These are phyloP conservation scores for Gorsachius magnificus DNA, from an alignment of 2,797 vertebrate species.

Conservation along the genomic window DNA sequence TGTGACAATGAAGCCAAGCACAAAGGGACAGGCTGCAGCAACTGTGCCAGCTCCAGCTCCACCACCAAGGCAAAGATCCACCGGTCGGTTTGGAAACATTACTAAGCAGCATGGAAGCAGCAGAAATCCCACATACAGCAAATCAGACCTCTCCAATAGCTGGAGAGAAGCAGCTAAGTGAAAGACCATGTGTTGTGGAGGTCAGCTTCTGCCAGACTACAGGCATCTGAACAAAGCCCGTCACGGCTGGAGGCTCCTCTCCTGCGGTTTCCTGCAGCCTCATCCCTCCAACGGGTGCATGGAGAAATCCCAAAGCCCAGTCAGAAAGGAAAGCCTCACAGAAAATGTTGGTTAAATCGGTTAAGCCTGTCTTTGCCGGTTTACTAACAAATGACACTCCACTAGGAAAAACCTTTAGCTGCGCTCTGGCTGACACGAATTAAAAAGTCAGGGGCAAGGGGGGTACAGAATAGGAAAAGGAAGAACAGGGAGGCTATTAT, in stretches of 20 bases:
- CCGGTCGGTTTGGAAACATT: background rate
- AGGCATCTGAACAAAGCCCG: background rate
- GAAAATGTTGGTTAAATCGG: background rate
- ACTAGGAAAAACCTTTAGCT: background rate
- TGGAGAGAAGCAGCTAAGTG: background rate
- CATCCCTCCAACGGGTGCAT: background rate
- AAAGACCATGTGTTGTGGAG: constrained; percentile 2
- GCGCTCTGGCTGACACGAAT: background rate
- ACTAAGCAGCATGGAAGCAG: background rate
- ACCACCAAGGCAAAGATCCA: fast-evolving
- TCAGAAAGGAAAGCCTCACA: background rate
- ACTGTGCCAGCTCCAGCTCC: background rate
- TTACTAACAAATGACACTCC: background rate
- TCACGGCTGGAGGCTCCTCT: background rate
- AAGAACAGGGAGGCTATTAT: background rate
- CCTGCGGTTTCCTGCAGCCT: background rate
- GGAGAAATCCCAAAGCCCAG: background rate
- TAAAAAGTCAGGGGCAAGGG: background rate
- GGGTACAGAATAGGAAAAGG: background rate
- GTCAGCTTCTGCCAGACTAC: constrained; percentile 31
- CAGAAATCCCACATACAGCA: constrained; percentile 31
- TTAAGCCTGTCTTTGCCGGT: background rate
- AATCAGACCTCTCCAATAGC: background rate
- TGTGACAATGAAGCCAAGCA: background rate
- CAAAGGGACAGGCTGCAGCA: background rate